phyloP scores from a whole-genome alignment of 2,113 vertebrate species.

The Channa maculata region DNA sequence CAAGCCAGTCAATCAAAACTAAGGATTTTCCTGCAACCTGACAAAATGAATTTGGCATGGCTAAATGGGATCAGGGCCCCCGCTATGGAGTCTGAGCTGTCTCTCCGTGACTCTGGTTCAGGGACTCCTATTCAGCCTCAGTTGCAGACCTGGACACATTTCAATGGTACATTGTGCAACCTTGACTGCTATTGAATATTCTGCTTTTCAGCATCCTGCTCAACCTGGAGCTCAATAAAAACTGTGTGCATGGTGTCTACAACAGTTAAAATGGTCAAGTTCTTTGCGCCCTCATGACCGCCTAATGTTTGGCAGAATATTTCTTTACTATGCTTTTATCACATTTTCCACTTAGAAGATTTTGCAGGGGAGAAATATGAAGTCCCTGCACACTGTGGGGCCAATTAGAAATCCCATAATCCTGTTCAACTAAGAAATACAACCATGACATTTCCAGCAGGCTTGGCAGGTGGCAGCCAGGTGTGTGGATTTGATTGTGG shows the following conservation, averaged over 20 bases:
- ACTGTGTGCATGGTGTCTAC: slow-evolving; percentile 32
- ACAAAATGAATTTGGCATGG: slow-evolving; percentile 51
- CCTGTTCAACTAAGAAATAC: slow-evolving; percentile 64
- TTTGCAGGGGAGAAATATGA: slow-evolving; percentile 26
- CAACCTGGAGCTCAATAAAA: slow-evolving; percentile 46
- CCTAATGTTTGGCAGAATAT: not conserved
- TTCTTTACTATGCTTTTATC: slow-evolving; percentile 3
- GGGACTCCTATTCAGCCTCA: slow-evolving; percentile 65
- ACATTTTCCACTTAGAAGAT: slow-evolving; percentile 7
- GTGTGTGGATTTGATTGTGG: slow-evolving; percentile 62
- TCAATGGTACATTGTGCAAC: slow-evolving; percentile 64
- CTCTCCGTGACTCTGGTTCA: slow-evolving; percentile 61
- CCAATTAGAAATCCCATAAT: slow-evolving; percentile 76
- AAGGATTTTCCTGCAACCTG: slow-evolving; percentile 27
- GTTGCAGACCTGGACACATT: slow-evolving; percentile 58
- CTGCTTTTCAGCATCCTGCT: slow-evolving; percentile 58
- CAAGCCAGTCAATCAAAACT: slow-evolving; percentile 44
- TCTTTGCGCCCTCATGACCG: slow-evolving; percentile 13
- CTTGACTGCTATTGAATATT: slow-evolving; percentile 64
- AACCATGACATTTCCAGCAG: slow-evolving; percentile 65
- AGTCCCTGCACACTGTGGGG: slow-evolving; percentile 38
- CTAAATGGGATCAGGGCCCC: slow-evolving; percentile 48
- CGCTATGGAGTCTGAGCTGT: slow-evolving; percentile 52
- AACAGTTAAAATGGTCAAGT: slow-evolving; percentile 10
- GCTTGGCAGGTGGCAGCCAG: slow-evolving; percentile 66